These are phyloP conservation scores for Bucorvus abyssinicus DNA, from an alignment of 2,797 vertebrate species.

Conservation along the genomic window DNA sequence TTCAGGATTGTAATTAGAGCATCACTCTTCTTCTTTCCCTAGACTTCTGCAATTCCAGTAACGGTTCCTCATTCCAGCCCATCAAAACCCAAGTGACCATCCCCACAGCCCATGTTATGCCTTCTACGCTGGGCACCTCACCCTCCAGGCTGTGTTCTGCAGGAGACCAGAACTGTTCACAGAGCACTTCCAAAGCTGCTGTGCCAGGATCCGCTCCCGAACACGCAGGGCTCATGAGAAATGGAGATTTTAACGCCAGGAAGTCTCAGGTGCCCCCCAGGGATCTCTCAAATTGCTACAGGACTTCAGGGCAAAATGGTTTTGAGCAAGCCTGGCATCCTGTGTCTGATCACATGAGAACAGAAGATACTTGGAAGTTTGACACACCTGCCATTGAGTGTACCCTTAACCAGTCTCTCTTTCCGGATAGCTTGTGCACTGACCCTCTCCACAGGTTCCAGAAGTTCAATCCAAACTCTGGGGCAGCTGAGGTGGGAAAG, in stretches of 20 bases:
- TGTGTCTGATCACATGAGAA: constrained; percentile 75
- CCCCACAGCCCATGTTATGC: constrained; percentile 98
- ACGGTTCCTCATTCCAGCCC: constrained; percentile 90
- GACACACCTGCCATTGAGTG: constrained; percentile 86
- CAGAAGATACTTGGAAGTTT: constrained; percentile 86
- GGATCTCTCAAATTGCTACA: constrained; percentile 81
- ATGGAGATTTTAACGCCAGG: constrained; percentile 61
- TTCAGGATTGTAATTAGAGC: not conserved
- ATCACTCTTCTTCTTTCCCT: constrained; percentile 29
- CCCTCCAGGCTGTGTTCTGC: constrained; percentile 79
- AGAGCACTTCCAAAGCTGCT: constrained; percentile 39
- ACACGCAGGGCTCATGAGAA: constrained; percentile 58
- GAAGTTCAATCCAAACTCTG: constrained; percentile 71
- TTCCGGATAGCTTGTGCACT: constrained; percentile 81
- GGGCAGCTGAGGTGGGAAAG: constrained; percentile 69
- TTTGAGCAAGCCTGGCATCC: constrained; percentile 85
- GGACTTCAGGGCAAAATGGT: constrained; percentile 80
- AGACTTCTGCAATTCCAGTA: constrained; percentile 89
- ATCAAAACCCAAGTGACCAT: constrained; percentile 93
- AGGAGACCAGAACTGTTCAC: constrained; percentile 64
- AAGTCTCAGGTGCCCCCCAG: constrained; percentile 60
- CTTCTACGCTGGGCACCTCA: constrained; percentile 87
- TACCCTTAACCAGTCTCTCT: constrained; percentile 88
- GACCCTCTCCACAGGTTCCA: constrained; percentile 86
- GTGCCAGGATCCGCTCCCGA: constrained; percentile 57